Base-by-base conservation (phyloP, 2,888 invertebrate genomes). In the Zygaena filipendulae region DNA sequence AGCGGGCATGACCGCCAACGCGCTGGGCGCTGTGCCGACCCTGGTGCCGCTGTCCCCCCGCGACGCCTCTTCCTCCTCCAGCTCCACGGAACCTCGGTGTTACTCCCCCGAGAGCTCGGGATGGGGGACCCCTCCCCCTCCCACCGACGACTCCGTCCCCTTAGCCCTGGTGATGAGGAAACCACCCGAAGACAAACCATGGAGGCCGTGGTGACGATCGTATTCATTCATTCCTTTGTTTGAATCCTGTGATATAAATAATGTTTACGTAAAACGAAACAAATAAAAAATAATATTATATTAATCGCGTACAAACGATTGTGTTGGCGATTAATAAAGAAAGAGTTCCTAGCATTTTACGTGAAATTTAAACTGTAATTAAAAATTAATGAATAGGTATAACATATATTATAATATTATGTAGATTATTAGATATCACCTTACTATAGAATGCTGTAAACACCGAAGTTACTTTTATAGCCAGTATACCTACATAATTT, bases 191-290 rank as follows among this genome's bases (percentile, higher is more conserved):
- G 89, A 90, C 23, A 88, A 88, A 51, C 90, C 90, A 13, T 92
- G 92, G 91, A 82, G 91, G 51, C 91, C 91, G 2, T 92, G 91
- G 92, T 90, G 79, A 81, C 68, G 37, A 21, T 27, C 13, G n/a
- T n/a, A n/a, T 29, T 25, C 36, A 36, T 39, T 35, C 45, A 56
- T 53, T 59, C 55, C 54, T 42, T 38, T 32, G 32, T 16, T 19
- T 32, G 22, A 25, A 36, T 39, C 39, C 51, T 56, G 56, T 52
- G 54, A 54, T 55, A 52, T 43, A 43, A n/a, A n/a, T n/a, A n/a
- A n/a, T n/a, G n/a, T 13, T 23, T 28, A 2, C 6, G 6, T 21
- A 9, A 11, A 29, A 7, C 9, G 13, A 13, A 36, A 29, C 34
- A 32, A 46, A 42, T n/a, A n/a, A n/a, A n/a, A 25, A 7, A 18